Percentiles rank a stretch among this genome's conserved stretches.
phyloP scores from a whole-genome alignment of 2,113 vertebrate species.

The Myotis brandtii region DNA sequence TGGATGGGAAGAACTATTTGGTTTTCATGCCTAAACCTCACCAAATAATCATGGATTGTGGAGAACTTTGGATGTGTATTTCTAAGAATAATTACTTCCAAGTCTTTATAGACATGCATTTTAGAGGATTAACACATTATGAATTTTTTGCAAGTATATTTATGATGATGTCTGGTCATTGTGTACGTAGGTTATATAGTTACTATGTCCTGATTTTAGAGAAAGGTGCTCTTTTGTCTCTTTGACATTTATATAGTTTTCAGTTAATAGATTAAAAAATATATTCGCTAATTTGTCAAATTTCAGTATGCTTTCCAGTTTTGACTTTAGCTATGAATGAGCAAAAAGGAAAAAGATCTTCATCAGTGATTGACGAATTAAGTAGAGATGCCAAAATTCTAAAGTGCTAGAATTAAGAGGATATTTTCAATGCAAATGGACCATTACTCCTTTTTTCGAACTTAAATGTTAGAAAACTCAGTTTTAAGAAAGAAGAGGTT shows the following conservation, averaged over 20 bases:
- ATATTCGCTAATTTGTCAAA: constrained; percentile 8
- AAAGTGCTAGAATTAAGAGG: constrained; percentile 50
- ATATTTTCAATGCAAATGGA: neutral
- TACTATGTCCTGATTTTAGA: neutral
- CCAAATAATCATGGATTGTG: neutral
- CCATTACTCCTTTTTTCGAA: no score
- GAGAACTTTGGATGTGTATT: constrained; percentile 11
- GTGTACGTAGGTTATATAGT: neutral
- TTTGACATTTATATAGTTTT: neutral
- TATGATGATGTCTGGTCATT: neutral
- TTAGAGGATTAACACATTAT: constrained; percentile 5
- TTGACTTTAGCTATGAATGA: constrained; percentile 38
- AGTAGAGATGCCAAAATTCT: constrained; percentile 47
- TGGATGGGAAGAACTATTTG: constrained; percentile 38
- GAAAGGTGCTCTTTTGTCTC: neutral
- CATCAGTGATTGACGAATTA: constrained; percentile 1
- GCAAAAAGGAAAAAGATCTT: neutral
- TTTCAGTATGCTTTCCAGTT: neutral
- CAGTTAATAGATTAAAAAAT: neutral
- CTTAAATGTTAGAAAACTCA: neutral
- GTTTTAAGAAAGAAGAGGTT: constrained; percentile 13
- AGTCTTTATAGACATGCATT: constrained; percentile 1
- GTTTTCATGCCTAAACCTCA: constrained; percentile 34
- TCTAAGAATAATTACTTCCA: constrained; percentile 33
- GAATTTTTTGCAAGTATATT: constrained; percentile 31